These are phyloP conservation scores for Heliopora coerulea DNA, from an alignment of 92 coral and sea anemone genomes.

Conservation along the genomic window DNA sequence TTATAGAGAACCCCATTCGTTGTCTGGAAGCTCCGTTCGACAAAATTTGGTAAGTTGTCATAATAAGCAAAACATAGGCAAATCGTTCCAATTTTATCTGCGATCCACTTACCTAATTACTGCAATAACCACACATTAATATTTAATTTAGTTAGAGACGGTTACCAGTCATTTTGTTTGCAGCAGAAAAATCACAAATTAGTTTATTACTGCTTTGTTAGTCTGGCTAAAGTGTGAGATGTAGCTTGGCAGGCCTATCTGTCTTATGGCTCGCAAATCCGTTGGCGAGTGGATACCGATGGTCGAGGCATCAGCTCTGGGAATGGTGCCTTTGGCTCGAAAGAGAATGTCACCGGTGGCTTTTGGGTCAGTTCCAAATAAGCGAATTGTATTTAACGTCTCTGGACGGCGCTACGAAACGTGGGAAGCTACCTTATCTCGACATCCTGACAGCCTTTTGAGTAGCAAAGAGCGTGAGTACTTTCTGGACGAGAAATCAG, in stretches of 20 bases:
- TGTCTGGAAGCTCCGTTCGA: no score
- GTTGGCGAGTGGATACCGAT: conserved; percentile 63
- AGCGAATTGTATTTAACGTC: conserved; percentile 73
- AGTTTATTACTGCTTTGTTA: background rate
- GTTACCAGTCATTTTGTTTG: conserved; percentile 29
- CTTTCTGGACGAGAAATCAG: conserved; percentile 60
- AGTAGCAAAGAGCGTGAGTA: conserved; percentile 68
- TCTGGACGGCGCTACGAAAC: conserved; percentile 92
- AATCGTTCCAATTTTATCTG: no score
- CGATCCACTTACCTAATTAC: conserved; percentile 17
- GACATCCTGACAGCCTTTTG: conserved; percentile 75
- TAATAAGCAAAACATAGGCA: no score
- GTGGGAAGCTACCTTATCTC: conserved; percentile 80
- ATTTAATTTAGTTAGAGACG: conserved; percentile 1
- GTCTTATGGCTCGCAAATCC: conserved; percentile 4
- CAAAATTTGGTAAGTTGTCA: no score
- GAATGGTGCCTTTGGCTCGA: conserved; percentile 71
- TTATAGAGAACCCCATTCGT: no score
- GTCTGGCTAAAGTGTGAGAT: background rate
- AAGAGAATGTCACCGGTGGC: conserved; percentile 41
- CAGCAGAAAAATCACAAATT: background rate
- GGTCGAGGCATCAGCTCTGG: conserved; percentile 67
- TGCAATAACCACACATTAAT: conserved; percentile 17
- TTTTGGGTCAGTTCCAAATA: conserved; percentile 10
- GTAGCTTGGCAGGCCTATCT: background rate